Evolutionary conservation across 1,140 invertebrate species (phyloP).

Genomic region (Drosophila rhopaloa): DNA sequence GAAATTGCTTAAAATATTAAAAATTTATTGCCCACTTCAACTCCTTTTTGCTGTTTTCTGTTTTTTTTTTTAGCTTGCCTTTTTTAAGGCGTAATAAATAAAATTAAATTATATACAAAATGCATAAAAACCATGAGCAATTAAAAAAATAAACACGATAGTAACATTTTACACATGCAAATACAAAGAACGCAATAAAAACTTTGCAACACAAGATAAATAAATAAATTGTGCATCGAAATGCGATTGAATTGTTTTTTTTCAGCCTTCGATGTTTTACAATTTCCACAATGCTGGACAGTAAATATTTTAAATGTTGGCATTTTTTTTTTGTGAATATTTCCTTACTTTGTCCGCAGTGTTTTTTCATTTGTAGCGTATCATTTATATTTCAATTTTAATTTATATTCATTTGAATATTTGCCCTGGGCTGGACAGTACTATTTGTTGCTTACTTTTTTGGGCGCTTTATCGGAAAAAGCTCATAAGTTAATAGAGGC

Average conservation of each 20-base stretch:
- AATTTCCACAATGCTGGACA: constrained; percentile 66
- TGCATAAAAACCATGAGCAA: constrained; percentile 64
- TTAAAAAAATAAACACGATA: constrained; percentile 79
- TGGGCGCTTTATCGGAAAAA: constrained; percentile 39
- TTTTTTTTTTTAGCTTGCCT: constrained; percentile 3
- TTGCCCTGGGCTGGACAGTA: constrained; percentile 2
- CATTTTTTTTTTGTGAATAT: constrained; percentile 20
- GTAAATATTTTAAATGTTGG: constrained; percentile 76
- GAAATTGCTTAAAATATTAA: constrained; percentile 64
- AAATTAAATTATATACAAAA: constrained; percentile 77
- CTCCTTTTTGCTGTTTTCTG: constrained; percentile 33
- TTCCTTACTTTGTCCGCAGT: constrained; percentile 19
- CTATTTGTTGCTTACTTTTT: constrained; percentile 10
- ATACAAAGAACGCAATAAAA: constrained; percentile 48
- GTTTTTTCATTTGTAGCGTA: constrained; percentile 42
- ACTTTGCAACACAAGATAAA: constrained; percentile 58
- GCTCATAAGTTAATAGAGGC: constrained; percentile 64
- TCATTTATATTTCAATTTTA: constrained; percentile 81
- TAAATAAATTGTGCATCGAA: constrained; percentile 65
- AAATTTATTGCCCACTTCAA: constrained; percentile 61
- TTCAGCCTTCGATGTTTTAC: constrained; percentile 55
- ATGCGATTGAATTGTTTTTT: constrained; percentile 57
- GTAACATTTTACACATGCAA: constrained; percentile 55
- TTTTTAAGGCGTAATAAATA: constrained; percentile 66
- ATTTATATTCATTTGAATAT: constrained; percentile 73